Percentiles rank a stretch among this genome's conserved stretches.
phyloP scores from a whole-genome alignment of 2,113 vertebrate genomes.

The Hassar affinis region DNA sequence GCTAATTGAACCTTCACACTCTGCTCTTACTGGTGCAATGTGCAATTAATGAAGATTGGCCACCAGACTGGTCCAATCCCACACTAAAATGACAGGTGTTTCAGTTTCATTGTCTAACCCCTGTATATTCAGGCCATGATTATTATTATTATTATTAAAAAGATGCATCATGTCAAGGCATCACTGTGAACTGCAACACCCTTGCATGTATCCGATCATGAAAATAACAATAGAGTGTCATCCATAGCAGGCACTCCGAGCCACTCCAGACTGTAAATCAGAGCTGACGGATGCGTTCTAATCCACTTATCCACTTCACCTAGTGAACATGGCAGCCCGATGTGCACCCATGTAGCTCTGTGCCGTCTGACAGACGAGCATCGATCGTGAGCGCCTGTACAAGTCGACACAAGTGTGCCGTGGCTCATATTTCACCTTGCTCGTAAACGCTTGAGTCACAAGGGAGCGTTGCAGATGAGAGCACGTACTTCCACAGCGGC shows the following conservation, averaged over 20 bases:
- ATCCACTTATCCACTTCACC: conserved; percentile 19
- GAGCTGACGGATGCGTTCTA: not conserved
- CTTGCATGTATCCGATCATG: not conserved
- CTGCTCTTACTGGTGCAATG: too few relatives aligned
- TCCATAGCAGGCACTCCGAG: not conserved
- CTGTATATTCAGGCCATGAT: not conserved
- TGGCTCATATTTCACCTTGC: not conserved
- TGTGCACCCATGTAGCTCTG: not conserved
- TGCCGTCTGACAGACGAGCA: not conserved
- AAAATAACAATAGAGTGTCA: not conserved
- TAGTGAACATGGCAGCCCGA: conserved; percentile 15
- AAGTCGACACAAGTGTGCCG: not conserved
- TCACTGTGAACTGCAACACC: not conserved
- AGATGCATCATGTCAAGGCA: not conserved
- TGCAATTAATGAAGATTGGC: too few relatives aligned
- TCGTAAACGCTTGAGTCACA: not conserved
- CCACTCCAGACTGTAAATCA: not conserved
- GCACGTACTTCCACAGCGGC: not conserved
- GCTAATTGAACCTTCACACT: too few relatives aligned
- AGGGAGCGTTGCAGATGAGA: not conserved
- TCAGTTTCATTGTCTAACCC: too few relatives aligned
- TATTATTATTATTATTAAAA: not conserved
- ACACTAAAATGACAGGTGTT: too few relatives aligned
- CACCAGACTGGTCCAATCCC: too few relatives aligned
- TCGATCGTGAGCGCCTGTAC: not conserved